Percentiles rank a stretch among this genome's conserved stretches.
phyloP scores from a whole-genome alignment of 2,113 vertebrate genomes.

The Stigmatopora nigra region DNA sequence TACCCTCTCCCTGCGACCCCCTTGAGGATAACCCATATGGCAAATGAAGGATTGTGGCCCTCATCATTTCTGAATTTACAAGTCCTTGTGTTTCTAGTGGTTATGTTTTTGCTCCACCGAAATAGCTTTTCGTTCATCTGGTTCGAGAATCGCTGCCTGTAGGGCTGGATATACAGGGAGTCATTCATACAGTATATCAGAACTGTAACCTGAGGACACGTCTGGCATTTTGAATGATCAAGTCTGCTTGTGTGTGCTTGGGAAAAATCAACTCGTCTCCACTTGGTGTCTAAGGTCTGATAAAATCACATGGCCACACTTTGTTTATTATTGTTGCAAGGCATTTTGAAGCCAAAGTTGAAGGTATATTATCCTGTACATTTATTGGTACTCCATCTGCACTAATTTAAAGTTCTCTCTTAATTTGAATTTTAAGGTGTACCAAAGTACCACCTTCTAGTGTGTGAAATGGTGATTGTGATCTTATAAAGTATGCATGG shows the following conservation, averaged over 20 bases:
- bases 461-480: no score
- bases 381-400: background rate
- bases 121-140: background rate
- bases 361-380: slow-evolving; percentile 15
- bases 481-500: no score
- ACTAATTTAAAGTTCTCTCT: background rate
- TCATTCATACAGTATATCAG: background rate
- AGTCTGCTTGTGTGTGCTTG: slow-evolving; percentile 16
- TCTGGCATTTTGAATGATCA: slow-evolving; percentile 8
- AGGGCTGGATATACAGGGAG: background rate
- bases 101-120: no score
- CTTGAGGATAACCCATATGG: no score
- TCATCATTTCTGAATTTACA: no score
- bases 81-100: no score
- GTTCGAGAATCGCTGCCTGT: background rate
- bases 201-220: slow-evolving; percentile 5
- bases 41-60: no score
- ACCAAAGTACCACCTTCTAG: no score
- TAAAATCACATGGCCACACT: slow-evolving; percentile 55
- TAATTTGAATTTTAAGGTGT: no score
- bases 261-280: slow-evolving; percentile 42
- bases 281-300: slow-evolving; percentile 54
- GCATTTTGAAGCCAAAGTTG: slow-evolving; percentile 19
- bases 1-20: no score
- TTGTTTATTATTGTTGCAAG: slow-evolving; percentile 44